These are phyloP conservation scores for Pavo muticus DNA, from an alignment of 2,113 vertebrate genomes.

Conservation along the genomic window DNA sequence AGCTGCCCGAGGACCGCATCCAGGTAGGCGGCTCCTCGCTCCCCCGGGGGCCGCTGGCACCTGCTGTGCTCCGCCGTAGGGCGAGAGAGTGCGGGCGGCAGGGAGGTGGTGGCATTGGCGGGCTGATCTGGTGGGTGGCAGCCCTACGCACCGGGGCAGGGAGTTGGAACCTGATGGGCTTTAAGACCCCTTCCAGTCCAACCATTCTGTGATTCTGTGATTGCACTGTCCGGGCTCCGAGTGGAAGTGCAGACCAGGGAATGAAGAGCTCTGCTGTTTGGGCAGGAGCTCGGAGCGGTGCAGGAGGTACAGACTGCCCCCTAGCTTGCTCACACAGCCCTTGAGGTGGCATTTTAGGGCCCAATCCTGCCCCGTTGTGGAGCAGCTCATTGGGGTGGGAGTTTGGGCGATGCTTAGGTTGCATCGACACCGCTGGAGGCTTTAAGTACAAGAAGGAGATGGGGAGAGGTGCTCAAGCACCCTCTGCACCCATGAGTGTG, in stretches of 20 bases:
- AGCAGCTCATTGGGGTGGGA: neutral
- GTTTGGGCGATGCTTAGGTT: neutral
- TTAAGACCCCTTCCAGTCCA: too few relatives aligned
- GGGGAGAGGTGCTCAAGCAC: neutral
- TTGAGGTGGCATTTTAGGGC: neutral
- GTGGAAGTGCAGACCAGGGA: neutral
- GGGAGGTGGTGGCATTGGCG: neutral
- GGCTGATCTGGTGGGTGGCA: neutral
- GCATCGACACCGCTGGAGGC: neutral
- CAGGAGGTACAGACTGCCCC: neutral
- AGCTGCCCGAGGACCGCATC: slow-evolving; percentile 94
- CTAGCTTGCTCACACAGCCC: neutral
- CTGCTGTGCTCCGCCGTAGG: neutral
- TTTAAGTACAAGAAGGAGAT: neutral
- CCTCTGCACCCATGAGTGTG: neutral
- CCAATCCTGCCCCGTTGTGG: neutral
- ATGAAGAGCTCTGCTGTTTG: neutral
- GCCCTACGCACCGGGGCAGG: too few relatives aligned
- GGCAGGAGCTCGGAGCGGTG: neutral
- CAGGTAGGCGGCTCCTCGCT: slow-evolving; percentile 79
- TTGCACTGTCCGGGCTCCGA: neutral
- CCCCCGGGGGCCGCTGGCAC: accelerated
- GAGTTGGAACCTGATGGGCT: too few relatives aligned
- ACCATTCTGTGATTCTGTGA: neutral
- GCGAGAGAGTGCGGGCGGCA: neutral